These are phyloP conservation scores for Drosophila santomea DNA, from an alignment of 1,140 invertebrate species.

Conservation along the genomic window DNA sequence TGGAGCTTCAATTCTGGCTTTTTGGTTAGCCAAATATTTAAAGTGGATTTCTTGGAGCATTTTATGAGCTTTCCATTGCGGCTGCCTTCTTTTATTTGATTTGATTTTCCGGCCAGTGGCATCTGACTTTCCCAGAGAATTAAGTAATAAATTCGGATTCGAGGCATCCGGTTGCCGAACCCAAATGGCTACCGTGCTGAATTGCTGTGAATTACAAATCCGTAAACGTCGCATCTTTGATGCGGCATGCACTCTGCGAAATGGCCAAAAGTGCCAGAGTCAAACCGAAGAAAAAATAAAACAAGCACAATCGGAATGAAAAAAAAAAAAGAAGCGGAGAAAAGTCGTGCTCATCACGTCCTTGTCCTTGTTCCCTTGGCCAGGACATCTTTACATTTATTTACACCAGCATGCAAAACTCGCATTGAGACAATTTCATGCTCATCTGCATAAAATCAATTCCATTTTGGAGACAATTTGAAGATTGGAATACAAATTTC, in stretches of 20 bases:
- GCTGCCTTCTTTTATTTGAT: conserved; percentile 59
- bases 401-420: conserved; percentile 78
- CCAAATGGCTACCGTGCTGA: conserved; percentile 29
- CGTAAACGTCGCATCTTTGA: conserved; percentile 52
- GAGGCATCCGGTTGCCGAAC: conserved; percentile 31
- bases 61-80: conserved; percentile 59
- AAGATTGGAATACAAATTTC: conserved; percentile 85
- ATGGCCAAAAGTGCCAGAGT: conserved; percentile 18
- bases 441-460: conserved; percentile 85
- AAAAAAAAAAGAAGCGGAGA: conserved; percentile 1
- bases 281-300: conserved; percentile 6
- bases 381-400: conserved; percentile 69
- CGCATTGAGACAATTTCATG: conserved; percentile 84
- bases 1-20: conserved; percentile 42
- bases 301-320: background rate
- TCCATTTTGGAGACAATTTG: conserved; percentile 85
- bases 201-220: conserved; percentile 59
- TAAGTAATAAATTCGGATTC: conserved; percentile 63
- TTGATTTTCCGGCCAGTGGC: conserved; percentile 54
- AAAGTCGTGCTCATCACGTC: conserved; percentile 57
- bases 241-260: conserved; percentile 45
- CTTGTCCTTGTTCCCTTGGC: conserved; percentile 21
- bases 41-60: conserved; percentile 62
- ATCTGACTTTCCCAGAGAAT: conserved; percentile 49
- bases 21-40: conserved; percentile 75